phyloP scores from a whole-genome alignment of 30 jellyfish, hydroid and myxozoan genomes.

The Aurelia sp. region DNA sequence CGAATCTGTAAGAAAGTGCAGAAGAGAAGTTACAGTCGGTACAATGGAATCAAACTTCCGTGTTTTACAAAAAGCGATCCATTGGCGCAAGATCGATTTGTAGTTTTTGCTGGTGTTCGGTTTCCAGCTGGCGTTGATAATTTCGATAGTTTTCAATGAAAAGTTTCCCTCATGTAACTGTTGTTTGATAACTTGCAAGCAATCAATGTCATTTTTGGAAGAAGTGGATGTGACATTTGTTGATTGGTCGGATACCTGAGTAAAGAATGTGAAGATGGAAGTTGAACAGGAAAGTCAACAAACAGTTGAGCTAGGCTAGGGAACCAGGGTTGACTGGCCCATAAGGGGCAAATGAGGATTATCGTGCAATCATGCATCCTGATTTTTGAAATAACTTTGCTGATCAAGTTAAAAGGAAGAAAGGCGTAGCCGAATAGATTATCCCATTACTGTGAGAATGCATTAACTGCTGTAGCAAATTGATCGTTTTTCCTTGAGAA shows the following conservation, averaged over 20 bases:
- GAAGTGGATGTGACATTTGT: conserved; percentile 33
- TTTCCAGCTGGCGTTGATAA: conserved; percentile 33
- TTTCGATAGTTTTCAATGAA: conserved; percentile 1
- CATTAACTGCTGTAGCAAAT: background rate
- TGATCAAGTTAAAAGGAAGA: conserved; percentile 50
- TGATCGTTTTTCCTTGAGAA: no score
- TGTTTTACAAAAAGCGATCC: conserved; percentile 31
- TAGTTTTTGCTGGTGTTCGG: conserved; percentile 3
- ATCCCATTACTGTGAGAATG: conserved; percentile 25
- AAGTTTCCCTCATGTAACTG: background rate
- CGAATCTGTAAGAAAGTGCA: background rate
- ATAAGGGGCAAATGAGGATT: conserved; percentile 25
- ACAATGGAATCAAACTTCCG: conserved; percentile 5
- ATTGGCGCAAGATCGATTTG: conserved; percentile 3
- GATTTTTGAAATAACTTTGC: conserved; percentile 13
- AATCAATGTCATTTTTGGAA: conserved; percentile 2
- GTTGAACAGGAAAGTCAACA: background rate
- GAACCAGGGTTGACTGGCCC: conserved; percentile 62
- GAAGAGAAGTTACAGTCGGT: conserved; percentile 23
- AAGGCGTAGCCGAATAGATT: conserved; percentile 30
- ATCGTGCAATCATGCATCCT: background rate
- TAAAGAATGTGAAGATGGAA: background rate
- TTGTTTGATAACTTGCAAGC: conserved; percentile 36
- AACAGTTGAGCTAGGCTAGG: conserved; percentile 1
- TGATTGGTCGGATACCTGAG: conserved; percentile 19